Base-by-base conservation (phyloP, 1,140 invertebrate species). In the Parapsyche elsis region DNA sequence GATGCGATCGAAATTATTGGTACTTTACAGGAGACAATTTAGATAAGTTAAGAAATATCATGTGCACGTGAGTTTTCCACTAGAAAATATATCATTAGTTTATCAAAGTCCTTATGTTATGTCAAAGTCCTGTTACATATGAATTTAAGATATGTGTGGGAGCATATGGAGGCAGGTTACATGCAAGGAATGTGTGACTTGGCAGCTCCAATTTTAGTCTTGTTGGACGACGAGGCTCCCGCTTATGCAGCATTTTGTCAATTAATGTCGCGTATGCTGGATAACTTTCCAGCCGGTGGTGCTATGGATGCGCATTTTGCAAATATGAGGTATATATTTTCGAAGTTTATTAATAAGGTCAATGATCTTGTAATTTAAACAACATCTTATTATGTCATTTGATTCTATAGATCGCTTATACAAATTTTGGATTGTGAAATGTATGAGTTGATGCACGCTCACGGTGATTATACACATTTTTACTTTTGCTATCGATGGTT, bases 401-500 rank as follows among this genome's bases (percentile, higher is more conserved):
- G n/a, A n/a, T 85, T 84, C 16, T 61, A 26, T 85, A 93, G 92
- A 81, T 94, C 93, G 0, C 86, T 94, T 0, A 94, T 94, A 71
- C 93, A 97, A 90, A 97, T 99, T 82, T 88, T 98, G 76, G 97
- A 99, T 88, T 93, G 94, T 16, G 96, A 98, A 88, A 91, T 99
- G 88, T 98, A 96, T 90, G 95, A 98, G 83, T 89, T 97, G 84
- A 97, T 98, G 94, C 95, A 97, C 87, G 93, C 95, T 79, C 95
- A 97, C 87, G 96, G 96, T 9, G 97, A 99, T 87, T 98, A 97
- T 87, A 98, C 96, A 14, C 96, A 99, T 87, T 98, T 98, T 88
- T 99, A 98, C 88, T 99, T 99, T 89, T 98, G 96, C 86, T 99
- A 99, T 87, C 92, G 97, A 73, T 99, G 97, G 97, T 93, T 93